These are phyloP conservation scores for Myotis vivesi DNA, from an alignment of 2,797 vertebrate species.

Conservation along the genomic window DNA sequence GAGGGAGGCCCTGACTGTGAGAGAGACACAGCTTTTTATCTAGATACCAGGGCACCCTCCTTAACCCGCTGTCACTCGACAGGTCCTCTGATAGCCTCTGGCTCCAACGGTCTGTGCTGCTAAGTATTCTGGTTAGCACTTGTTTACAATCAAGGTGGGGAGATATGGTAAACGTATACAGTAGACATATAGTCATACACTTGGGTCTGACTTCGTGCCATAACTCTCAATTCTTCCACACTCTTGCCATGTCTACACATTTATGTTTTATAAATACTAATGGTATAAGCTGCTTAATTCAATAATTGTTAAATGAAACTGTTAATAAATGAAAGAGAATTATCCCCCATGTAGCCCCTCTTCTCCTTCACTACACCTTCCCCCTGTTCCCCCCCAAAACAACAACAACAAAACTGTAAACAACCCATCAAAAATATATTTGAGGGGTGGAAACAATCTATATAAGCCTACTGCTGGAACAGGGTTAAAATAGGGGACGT, in stretches of 20 bases:
- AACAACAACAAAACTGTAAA: not conserved
- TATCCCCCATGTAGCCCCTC: not conserved
- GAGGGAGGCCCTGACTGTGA: not conserved
- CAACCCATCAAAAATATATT: not conserved
- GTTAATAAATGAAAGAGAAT: not conserved
- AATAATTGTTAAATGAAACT: not conserved
- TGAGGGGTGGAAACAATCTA: not conserved
- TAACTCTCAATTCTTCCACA: not conserved
- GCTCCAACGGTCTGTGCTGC: not conserved
- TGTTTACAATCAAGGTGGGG: not conserved
- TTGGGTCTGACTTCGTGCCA: too few relatives aligned
- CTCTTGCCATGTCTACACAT: not conserved
- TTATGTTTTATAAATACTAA: not conserved
- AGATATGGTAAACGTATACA: not conserved
- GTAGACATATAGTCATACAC: not conserved
- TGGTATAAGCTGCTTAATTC: not conserved
- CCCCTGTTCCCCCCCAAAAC: rapidly evolving
- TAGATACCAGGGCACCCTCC: rapidly evolving
- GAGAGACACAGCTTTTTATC: not conserved
- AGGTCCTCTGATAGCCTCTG: not conserved
- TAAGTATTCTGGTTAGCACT: not conserved
- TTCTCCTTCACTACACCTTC: not conserved
- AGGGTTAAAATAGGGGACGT: not conserved
- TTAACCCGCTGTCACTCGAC: not conserved
- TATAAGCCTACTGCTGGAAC: not conserved